Evolutionary conservation across 1,140 invertebrate species (phyloP).

Genomic region (Anoplophora glabripennis): DNA sequence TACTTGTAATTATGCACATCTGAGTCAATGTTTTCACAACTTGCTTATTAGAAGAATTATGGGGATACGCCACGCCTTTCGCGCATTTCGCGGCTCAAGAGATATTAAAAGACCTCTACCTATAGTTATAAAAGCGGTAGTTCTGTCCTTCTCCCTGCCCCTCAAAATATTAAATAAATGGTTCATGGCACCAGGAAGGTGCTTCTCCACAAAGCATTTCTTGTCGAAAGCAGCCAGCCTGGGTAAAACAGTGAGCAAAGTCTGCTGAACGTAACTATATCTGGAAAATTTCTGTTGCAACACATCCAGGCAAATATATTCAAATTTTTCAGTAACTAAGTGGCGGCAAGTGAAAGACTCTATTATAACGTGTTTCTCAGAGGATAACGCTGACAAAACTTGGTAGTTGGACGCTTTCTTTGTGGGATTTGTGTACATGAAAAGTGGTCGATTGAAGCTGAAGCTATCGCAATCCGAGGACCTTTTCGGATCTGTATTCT

Average conservation of each 20-base stretch:
- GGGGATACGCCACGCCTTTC: no score
- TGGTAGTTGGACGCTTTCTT: conserved; percentile 29
- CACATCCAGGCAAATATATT: conserved; percentile 77
- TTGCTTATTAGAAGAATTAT: no score
- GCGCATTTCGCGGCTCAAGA: no score
- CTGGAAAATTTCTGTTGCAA: conserved; percentile 71
- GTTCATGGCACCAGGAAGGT: conserved; percentile 72
- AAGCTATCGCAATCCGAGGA: conserved; percentile 27
- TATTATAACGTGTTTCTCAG: conserved; percentile 57
- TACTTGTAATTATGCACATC: no score
- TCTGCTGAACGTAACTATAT: conserved; percentile 82
- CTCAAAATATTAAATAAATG: conserved; percentile 75
- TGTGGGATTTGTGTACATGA: conserved; percentile 28
- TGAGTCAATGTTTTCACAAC: no score
- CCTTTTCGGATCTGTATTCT: conserved; percentile 48
- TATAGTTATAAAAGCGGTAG: conserved; percentile 83
- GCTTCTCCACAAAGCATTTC: conserved; percentile 74
- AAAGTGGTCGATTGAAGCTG: conserved; percentile 25
- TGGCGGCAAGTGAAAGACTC: conserved; percentile 87
- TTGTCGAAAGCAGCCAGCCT: conserved; percentile 90
- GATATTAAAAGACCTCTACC: no score
- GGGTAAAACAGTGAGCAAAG: conserved; percentile 85
- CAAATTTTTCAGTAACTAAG: conserved; percentile 80
- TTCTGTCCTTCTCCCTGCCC: conserved; percentile 77
- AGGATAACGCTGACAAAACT: conserved; percentile 21